Conservation (phyloP, 2,113 vertebrate species). For the Antechinus stuartii region DNA sequence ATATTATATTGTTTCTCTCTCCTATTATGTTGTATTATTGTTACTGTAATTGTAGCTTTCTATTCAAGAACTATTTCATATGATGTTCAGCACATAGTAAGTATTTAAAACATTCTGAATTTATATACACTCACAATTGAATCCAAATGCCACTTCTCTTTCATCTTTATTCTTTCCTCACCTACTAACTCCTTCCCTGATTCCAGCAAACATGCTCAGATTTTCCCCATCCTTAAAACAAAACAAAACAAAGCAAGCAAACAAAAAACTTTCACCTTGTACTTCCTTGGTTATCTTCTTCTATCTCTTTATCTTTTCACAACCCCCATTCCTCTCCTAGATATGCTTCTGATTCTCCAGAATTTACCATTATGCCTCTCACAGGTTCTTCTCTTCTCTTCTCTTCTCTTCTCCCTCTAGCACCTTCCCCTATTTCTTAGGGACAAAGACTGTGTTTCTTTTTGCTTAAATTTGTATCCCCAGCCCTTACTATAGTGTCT, state of each 20-base stretch:
- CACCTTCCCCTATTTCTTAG: not conserved
- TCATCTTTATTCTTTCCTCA: not conserved
- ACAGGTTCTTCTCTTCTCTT: not conserved
- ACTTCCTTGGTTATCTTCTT: not conserved
- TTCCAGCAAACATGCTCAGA: not conserved
- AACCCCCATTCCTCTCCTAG: not conserved
- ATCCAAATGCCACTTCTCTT: not conserved
- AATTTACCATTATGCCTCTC: not conserved
- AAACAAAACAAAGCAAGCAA: not conserved
- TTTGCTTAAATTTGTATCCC: not conserved
- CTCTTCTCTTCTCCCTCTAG: not conserved
- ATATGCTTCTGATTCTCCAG: not conserved
- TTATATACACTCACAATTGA: not conserved
- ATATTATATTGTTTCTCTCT: not conserved
- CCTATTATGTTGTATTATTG: not conserved
- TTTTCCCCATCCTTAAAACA: not conserved
- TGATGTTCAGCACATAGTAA: not conserved
- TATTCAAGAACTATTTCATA: not conserved
- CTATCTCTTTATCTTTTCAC: not conserved
- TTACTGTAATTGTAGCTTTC: not conserved
- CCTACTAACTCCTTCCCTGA: not conserved
- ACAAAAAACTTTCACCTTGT: not conserved
- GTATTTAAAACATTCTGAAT: not conserved
- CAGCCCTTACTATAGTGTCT: not conserved
- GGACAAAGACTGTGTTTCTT: not conserved